Evolutionary conservation across 2,797 vertebrate species (phyloP).

Genomic region (Prunella strophiata): DNA sequence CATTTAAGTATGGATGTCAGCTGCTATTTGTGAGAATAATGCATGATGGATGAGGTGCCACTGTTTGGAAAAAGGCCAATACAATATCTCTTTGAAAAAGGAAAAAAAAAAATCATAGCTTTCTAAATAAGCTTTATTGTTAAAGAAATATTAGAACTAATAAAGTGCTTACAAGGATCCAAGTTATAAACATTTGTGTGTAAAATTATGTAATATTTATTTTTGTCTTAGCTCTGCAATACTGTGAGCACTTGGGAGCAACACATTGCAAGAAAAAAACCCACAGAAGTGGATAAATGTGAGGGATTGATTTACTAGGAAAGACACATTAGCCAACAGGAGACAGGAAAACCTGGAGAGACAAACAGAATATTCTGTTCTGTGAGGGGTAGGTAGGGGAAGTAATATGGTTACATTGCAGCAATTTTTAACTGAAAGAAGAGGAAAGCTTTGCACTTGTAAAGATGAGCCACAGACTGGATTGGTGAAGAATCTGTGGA

Average conservation of each 20-base stretch:
- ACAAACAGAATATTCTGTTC: not conserved
- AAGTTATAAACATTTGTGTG: not conserved
- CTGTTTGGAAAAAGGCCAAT: not conserved
- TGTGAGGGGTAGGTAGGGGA: not conserved
- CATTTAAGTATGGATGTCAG: accelerated
- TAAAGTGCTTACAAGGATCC: not conserved
- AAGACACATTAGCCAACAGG: not conserved
- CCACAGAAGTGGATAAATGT: not conserved
- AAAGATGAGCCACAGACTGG: not conserved
- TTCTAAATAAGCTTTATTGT: not conserved
- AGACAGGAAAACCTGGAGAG: not conserved
- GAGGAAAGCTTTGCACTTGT: not conserved
- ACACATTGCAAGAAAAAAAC: not conserved
- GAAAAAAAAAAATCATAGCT: not conserved
- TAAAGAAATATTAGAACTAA: not conserved
- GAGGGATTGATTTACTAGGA: not conserved
- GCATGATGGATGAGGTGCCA: not conserved
- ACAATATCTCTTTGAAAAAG: not conserved
- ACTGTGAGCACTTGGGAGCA: not conserved
- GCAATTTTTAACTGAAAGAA: not conserved
- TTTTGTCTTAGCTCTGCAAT: not conserved
- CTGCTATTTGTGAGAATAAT: not conserved
- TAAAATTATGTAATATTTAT: not conserved
- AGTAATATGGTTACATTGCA: not conserved
- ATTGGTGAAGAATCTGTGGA: not conserved